phyloP scores from a whole-genome alignment of 2,797 vertebrate genomes.

The Arctocebus calabarensis region DNA sequence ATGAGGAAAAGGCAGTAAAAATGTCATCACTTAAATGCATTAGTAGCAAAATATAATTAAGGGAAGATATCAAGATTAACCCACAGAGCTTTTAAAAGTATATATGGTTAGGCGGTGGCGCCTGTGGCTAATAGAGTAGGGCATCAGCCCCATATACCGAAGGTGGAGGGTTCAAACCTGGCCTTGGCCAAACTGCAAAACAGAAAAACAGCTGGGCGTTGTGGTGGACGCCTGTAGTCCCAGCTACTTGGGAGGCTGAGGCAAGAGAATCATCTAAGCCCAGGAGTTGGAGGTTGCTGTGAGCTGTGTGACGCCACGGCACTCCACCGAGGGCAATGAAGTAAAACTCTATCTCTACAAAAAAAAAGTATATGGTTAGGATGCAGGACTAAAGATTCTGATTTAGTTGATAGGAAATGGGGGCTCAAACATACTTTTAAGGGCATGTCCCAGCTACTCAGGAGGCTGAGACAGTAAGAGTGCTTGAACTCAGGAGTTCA shows the following conservation, averaged over 20 bases:
- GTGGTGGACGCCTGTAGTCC: no score
- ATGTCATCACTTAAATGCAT: constrained; percentile 4
- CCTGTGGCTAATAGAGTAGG: no score
- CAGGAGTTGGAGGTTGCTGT: no score
- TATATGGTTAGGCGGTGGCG: neutral
- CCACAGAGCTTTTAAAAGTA: neutral
- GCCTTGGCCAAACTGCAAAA: no score
- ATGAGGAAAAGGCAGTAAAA: neutral
- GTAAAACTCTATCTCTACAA: no score
- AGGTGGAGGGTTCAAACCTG: no score
- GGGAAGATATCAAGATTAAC: neutral
- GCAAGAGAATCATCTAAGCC: no score
- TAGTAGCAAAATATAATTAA: constrained; percentile 55
- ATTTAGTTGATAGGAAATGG: neutral
- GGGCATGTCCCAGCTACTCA: neutral
- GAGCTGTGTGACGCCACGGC: no score
- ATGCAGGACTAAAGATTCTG: neutral
- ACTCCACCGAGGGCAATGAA: no score
- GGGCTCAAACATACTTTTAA: constrained; percentile 17
- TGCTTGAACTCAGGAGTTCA: neutral
- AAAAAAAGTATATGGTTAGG: neutral
- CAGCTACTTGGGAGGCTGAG: no score
- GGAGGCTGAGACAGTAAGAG: neutral
- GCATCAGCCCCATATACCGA: no score
- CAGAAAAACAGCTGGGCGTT: no score